Evolutionary conservation across 2,113 vertebrate genomes (phyloP).

Genomic region (Thryonomys swinderianus): DNA sequence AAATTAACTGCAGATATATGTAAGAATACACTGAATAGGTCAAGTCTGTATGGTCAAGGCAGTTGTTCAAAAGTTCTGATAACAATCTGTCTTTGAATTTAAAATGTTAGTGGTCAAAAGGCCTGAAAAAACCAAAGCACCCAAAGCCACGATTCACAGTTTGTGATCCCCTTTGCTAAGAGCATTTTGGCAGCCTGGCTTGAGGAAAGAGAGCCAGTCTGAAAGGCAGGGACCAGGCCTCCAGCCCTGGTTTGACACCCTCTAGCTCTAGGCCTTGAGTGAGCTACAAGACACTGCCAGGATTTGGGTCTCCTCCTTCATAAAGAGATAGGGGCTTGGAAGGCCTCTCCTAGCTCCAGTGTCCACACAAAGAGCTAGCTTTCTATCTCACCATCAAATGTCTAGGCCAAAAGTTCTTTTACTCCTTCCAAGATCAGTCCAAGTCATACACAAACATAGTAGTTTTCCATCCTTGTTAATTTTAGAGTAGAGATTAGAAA

Average conservation of each 20-base stretch:
- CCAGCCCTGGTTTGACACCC: not conserved
- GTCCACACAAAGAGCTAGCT: not conserved
- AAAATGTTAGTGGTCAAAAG: slow-evolving; percentile 37
- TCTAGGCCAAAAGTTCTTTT: not conserved
- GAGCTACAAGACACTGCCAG: not conserved
- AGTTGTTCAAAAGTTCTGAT: slow-evolving; percentile 25
- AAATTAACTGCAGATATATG: not conserved
- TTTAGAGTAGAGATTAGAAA: slow-evolving; percentile 62
- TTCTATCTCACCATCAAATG: not conserved
- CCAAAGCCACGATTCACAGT: not conserved
- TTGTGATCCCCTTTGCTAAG: not conserved
- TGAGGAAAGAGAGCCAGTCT: not conserved
- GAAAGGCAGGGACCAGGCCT: not conserved
- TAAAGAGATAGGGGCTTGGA: not conserved
- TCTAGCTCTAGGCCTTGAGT: not conserved
- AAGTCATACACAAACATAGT: not conserved
- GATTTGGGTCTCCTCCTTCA: not conserved
- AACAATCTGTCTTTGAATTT: slow-evolving; percentile 35
- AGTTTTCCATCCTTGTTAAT: slow-evolving; percentile 14
- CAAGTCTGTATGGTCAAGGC: not conserved
- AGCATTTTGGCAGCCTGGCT: not conserved
- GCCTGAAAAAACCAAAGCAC: slow-evolving; percentile 32
- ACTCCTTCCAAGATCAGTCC: not conserved
- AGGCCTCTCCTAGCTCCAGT: not conserved
- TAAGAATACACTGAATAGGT: slow-evolving; percentile 37